Conservation (phyloP, 2,113 vertebrate genomes). For the Dryoscopus gambensis region DNA sequence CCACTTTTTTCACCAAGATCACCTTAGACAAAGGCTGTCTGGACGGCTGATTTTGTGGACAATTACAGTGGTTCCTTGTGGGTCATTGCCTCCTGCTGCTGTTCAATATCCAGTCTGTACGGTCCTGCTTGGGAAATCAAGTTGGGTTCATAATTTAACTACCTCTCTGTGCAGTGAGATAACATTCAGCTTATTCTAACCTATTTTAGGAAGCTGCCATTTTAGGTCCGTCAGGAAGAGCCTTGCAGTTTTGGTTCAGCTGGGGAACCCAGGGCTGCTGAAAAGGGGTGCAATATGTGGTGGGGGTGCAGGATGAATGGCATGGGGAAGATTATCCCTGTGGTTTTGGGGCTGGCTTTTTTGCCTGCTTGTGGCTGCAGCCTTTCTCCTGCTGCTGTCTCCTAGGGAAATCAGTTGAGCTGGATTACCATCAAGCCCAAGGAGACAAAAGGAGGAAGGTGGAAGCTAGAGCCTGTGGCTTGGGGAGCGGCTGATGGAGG, state of each 20-base stretch:
- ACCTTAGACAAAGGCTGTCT: background rate
- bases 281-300: background rate
- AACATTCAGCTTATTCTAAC: background rate
- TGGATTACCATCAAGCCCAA: background rate
- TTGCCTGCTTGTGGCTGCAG: background rate
- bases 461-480: accelerated
- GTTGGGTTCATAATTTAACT: background rate
- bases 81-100: background rate
- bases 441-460: background rate
- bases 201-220: background rate
- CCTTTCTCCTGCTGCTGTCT: background rate
- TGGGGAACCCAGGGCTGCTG: background rate
- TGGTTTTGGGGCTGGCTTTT: background rate
- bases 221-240: background rate
- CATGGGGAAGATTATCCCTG: background rate
- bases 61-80: background rate
- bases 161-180: background rate
- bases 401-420: background rate
- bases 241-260: background rate
- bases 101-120: background rate
- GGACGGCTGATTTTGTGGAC: too few species aligned
- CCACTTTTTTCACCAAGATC: background rate
- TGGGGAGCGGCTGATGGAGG: too few species aligned
- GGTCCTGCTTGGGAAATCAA: background rate
- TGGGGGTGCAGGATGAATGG: background rate